Evolutionary conservation across 2,797 vertebrate species (phyloP), one percentile per base, ranked within the genome.

Genomic region (Bucorvus abyssinicus): DNA sequence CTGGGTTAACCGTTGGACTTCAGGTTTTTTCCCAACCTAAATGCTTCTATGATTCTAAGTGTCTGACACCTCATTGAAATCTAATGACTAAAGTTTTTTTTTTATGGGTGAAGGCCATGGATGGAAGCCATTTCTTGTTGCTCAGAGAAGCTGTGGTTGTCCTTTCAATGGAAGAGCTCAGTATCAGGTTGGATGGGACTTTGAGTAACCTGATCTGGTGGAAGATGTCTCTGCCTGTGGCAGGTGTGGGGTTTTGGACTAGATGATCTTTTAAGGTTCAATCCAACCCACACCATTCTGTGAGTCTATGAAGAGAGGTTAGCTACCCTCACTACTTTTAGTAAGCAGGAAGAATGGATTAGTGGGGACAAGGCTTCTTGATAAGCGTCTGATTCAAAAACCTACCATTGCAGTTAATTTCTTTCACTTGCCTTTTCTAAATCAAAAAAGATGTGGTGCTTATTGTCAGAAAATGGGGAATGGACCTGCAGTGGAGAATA

Each of bases 241-340:
- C 4, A 3, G 27, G 3, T 5, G 7, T 6, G 42, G 1, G 3
- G 49, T 23, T 21, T 49, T 19, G 21, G 26, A 42, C 42, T 56
- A 50, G 21, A 18, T 61, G 47, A 10, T 52, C 38, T 84, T 64
- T 63, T 32, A 56, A 76, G 12, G 17, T 63, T 34, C 19, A 4
- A 68, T 61, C 20, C 23, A 85, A n/a, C 47, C 8, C 49, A 52
- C 44, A n/a, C 16, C 29, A 16, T 47, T 57, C 7, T 52, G 29
- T 84, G 26, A 69, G 63, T 75, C 50, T n/a, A 2, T 53, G 45
- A 59, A 45, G 56, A 63, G 20, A 67, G 32, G n/a, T 5, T 85
- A n/a, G 29, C 53, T 84, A 29, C 60, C 9, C 15, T 65, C 23
- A 12, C 42, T 84, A 14, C 23, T 36, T 70, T 7, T 47, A 38